Base-by-base conservation (phyloP, 2,888 invertebrate genomes). In the Diarsia rubi region DNA sequence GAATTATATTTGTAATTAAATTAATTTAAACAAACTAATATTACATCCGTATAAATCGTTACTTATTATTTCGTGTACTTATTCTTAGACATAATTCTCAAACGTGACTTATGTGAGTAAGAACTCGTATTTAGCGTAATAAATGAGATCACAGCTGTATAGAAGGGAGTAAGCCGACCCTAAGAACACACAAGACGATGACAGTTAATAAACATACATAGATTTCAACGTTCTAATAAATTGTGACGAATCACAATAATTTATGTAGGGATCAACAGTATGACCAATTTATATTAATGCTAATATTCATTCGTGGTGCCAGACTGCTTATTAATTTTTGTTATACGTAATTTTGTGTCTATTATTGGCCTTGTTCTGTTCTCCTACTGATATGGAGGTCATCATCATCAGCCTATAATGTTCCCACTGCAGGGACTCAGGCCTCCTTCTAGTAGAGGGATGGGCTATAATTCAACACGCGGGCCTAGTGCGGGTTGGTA, bases 61-160 rank as follows among this genome's bases (percentile, higher is more conserved):
- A n/a, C n/a, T n/a, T n/a, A n/a, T n/a, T n/a, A n/a, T n/a, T n/a
- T 62, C 5, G 14, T 31, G 59, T 27, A 59, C 31, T 2, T 37
- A 62, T 3, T 42, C 8, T n/a, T 2, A n/a, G 24, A 4, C n/a
- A 9, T 24, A 42, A 62, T 62, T n/a, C 16, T 24, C 62, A 42
- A 42, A 62, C n/a, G n/a, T 16, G 42, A 62, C 14, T 3, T n/a
- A 37, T 14, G 12, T n/a, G 42, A 37, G n/a, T 64, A 24, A 64
- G 63, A 52, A 24, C n/a, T 42, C 21, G 21, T 54, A 68, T 52
- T 42, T 27, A 44, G n/a, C 31, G 44, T 69, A 24, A 66, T 69
- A 67, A 47, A 69, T 47, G 67, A 37, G 68, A 45, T 66, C 69
- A 37, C 67, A 69, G 67, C 69, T 69, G 67, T 45, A 19, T 14